A percentile compares a stretch with the other conserved stretches of the same genome.
These are phyloP conservation scores for Apteryx owenii DNA, from an alignment of 2,113 vertebrate species.

Conservation along the genomic window DNA sequence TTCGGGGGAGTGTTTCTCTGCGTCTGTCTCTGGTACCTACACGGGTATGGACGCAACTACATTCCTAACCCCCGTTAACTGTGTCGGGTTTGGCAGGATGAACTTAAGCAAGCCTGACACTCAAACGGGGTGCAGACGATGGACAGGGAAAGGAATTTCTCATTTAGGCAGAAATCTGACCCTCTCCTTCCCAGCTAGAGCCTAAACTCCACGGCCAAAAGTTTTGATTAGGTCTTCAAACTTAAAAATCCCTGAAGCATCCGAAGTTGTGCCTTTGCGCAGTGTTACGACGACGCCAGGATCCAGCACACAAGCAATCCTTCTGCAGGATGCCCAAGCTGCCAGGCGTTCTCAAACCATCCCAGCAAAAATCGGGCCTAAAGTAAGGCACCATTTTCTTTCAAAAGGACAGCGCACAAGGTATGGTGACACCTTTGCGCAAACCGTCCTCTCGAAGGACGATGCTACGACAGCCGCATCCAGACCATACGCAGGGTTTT, in stretches of 20 bases:
- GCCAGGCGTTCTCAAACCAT: not conserved
- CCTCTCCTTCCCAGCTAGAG: not conserved
- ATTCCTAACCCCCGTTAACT: not conserved
- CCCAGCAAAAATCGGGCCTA: not conserved
- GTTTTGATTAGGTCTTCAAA: not conserved
- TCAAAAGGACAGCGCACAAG: not conserved
- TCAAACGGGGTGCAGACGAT: not conserved
- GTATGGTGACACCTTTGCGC: not conserved
- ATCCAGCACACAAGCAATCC: not conserved
- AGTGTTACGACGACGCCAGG: not conserved
- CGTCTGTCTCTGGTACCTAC: not conserved
- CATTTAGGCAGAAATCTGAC: not conserved
- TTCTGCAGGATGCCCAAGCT: not conserved
- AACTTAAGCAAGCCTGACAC: not conserved
- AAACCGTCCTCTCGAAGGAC: no score
- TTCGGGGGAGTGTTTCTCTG: not conserved
- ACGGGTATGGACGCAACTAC: not conserved
- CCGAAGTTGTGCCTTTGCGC: not conserved
- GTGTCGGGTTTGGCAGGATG: not conserved
- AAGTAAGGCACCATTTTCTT: not conserved
- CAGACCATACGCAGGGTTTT: not conserved
- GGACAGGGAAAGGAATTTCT: not conserved
- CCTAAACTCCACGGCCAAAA: not conserved
- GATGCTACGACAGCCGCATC: not conserved
- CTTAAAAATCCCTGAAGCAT: not conserved